These are phyloP conservation scores for Sebastes oblongus DNA, from an alignment of 2,797 vertebrate species.

Conservation along the genomic window DNA sequence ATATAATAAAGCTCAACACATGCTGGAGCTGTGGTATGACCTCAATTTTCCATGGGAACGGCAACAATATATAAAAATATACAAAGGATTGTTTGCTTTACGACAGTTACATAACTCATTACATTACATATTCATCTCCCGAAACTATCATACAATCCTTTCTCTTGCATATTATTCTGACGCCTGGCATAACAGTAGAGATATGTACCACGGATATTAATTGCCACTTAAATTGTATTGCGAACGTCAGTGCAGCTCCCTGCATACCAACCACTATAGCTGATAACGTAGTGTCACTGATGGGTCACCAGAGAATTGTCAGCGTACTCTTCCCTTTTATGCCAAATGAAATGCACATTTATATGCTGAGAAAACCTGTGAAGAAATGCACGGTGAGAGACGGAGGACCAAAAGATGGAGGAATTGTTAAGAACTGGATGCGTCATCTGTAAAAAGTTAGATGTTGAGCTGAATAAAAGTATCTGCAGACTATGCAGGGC, in stretches of 20 bases:
- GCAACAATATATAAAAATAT: conserved; percentile 45
- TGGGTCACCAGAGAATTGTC: neutral
- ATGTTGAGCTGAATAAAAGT: neutral
- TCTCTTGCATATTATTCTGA: neutral
- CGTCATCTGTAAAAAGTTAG: neutral
- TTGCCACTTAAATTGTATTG: neutral
- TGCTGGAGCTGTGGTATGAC: conserved; percentile 49
- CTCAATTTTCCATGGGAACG: conserved; percentile 53
- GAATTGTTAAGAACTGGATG: neutral
- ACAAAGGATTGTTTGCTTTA: conserved; percentile 27
- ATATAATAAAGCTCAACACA: conserved; percentile 64
- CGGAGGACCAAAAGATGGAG: neutral
- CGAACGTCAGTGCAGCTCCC: neutral
- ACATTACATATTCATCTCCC: neutral
- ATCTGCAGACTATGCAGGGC: neutral
- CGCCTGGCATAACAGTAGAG: neutral
- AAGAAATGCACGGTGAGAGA: neutral
- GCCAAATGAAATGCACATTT: neutral
- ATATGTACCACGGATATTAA: neutral
- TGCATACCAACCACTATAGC: neutral
- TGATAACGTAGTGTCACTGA: neutral
- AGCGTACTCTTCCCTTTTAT: neutral
- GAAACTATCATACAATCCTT: neutral
- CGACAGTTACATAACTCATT: conserved; percentile 31
- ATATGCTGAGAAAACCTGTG: neutral